These are phyloP conservation scores for Danaus melanippus DNA, from an alignment of 1,140 invertebrate species.

Conservation along the genomic window DNA sequence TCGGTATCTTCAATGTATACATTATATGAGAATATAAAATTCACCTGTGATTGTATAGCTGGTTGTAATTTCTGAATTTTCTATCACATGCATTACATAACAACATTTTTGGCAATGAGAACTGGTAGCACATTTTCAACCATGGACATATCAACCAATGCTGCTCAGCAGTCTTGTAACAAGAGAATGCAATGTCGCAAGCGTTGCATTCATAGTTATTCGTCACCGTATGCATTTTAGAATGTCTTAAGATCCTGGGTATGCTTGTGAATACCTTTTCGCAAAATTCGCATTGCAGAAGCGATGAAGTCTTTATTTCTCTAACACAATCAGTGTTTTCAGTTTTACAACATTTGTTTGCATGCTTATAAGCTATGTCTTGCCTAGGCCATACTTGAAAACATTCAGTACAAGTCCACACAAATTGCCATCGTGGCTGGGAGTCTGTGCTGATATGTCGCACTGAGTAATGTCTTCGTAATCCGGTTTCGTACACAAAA, in stretches of 20 bases:
- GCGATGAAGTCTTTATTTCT: constrained; percentile 53
- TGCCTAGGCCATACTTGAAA: constrained; percentile 63
- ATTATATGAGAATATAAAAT: constrained; percentile 2
- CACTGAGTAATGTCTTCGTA: constrained; percentile 46
- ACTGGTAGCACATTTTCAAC: constrained; percentile 50
- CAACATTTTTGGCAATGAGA: constrained; percentile 56
- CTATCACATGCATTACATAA: constrained; percentile 63
- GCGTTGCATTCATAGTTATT: constrained; percentile 62
- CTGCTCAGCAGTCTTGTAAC: constrained; percentile 51
- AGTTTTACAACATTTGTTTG: constrained; percentile 37
- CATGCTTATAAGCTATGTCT: constrained; percentile 47
- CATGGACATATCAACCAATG: constrained; percentile 59
- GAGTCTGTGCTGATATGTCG: constrained; percentile 39
- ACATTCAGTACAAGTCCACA: constrained; percentile 64
- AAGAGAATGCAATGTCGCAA: constrained; percentile 48
- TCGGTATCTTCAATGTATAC: constrained; percentile 3
- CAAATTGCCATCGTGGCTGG: constrained; percentile 56
- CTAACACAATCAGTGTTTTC: constrained; percentile 36
- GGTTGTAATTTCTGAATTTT: constrained; percentile 64
- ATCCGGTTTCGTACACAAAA: constrained; percentile 60
- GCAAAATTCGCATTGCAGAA: constrained; percentile 40
- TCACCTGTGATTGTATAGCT: constrained; percentile 64
- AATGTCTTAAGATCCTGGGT: constrained; percentile 53
- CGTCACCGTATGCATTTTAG: constrained; percentile 42
- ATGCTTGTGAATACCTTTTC: constrained; percentile 65